Percentiles rank a stretch among this genome's conserved stretches.
These are phyloP conservation scores for Sander lucioperca DNA, from an alignment of 2,113 vertebrate species.

Conservation along the genomic window DNA sequence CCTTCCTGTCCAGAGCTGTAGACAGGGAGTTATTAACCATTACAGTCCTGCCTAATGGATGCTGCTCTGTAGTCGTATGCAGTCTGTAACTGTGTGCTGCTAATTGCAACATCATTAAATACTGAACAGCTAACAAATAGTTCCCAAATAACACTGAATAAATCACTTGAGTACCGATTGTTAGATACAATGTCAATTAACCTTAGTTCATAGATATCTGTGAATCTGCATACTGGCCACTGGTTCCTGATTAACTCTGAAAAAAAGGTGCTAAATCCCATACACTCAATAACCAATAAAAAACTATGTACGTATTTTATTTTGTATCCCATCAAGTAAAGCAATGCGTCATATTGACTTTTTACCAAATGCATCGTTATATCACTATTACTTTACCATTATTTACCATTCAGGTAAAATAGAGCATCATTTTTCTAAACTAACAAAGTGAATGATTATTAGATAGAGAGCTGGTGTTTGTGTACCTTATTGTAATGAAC, in stretches of 20 bases:
- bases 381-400: background rate
- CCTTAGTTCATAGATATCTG: background rate
- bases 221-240: conserved; percentile 5
- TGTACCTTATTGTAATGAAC: background rate
- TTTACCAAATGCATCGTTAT: background rate
- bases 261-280: conserved; percentile 6
- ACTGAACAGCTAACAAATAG: conserved; percentile 3
- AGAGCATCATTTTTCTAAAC: background rate
- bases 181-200: background rate
- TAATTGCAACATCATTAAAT: background rate
- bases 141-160: background rate
- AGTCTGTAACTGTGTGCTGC: background rate
- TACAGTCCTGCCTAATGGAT: background rate
- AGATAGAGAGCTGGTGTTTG: background rate
- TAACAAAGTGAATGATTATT: background rate
- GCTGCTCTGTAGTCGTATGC: background rate
- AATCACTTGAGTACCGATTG: background rate
- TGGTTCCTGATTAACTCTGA: conserved; percentile 3
- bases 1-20: conserved; percentile 73
- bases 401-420: background rate
- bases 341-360: background rate
- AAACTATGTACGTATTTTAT: background rate
- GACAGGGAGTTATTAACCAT: background rate
- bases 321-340: background rate
- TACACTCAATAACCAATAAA: background rate